These are phyloP conservation scores for Turritopsis rubra DNA, from an alignment of 30 jellyfish, hydroid and myxozoan species.

Conservation along the genomic window DNA sequence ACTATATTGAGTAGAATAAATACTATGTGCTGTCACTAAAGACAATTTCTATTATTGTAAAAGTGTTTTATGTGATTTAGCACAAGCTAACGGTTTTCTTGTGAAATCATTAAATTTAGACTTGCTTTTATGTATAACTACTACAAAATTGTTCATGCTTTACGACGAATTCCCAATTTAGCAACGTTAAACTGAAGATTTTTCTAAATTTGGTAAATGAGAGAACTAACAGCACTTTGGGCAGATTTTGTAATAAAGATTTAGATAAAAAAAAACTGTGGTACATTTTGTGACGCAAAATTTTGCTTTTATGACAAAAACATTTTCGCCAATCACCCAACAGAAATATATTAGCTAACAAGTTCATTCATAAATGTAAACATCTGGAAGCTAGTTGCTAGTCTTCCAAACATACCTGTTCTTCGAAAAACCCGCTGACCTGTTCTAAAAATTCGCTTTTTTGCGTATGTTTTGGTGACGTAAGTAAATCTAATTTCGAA, in stretches of 20 bases:
- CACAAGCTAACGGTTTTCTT: background rate
- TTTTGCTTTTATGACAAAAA: background rate
- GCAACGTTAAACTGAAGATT: no score
- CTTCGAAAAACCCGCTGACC: background rate
- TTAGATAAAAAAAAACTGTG: background rate
- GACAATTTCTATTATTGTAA: background rate
- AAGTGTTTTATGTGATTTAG: background rate
- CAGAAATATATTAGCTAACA: no score
- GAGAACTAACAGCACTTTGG: background rate
- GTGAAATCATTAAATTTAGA: background rate
- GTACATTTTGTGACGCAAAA: background rate
- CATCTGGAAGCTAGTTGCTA: no score
- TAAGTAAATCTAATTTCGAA: background rate
- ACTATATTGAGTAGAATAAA: conserved; percentile 19
- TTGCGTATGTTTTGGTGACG: background rate
- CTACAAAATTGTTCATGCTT: background rate
- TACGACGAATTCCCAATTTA: background rate
- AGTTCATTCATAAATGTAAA: background rate
- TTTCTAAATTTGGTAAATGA: background rate
- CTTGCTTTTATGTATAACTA: background rate
- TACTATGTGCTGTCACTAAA: conserved; percentile 2
- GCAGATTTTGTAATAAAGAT: background rate
- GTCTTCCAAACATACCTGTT: background rate
- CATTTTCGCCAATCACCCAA: background rate
- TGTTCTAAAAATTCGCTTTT: background rate